A percentile compares a stretch with the other conserved stretches of the same genome.
Conservation (phyloP, 2,888 invertebrate genomes). For the Limnephilus auricula region DNA sequence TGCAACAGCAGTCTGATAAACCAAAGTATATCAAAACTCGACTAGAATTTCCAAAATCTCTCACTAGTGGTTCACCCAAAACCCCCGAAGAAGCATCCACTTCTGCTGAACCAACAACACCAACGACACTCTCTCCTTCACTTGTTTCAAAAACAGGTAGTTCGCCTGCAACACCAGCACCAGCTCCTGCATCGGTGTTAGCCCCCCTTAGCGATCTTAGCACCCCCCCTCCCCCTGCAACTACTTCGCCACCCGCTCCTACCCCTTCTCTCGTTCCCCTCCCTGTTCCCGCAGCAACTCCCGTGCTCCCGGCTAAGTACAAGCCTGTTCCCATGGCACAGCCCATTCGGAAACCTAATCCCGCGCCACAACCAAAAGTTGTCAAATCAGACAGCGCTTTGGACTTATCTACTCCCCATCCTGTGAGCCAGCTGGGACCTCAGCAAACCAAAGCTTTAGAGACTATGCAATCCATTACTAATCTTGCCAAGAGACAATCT, state of each 20-base stretch:
- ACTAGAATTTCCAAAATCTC: slow-evolving; percentile 75
- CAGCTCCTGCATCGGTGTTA: slow-evolving; percentile 67
- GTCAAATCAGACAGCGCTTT: slow-evolving; percentile 71
- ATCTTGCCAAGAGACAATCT: slow-evolving; percentile 76
- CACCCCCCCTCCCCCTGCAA: slow-evolving; percentile 48
- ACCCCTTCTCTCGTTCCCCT: not conserved
- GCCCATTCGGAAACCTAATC: slow-evolving; percentile 68
- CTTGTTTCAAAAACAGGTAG: slow-evolving; percentile 65
- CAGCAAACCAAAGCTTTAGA: slow-evolving; percentile 76
- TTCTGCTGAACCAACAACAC: slow-evolving; percentile 3
- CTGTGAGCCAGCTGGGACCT: slow-evolving; percentile 72
- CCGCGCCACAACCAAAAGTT: slow-evolving; percentile 66
- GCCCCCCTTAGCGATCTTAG: slow-evolving; percentile 64
- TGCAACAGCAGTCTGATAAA: slow-evolving; percentile 74
- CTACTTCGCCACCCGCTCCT: not conserved
- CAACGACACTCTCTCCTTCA: slow-evolving; percentile 58
- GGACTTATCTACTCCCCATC: slow-evolving; percentile 76
- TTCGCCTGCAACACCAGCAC: slow-evolving; percentile 69
- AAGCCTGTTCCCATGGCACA: slow-evolving; percentile 68
- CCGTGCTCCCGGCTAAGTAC: slow-evolving; percentile 67
- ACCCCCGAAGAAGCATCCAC: slow-evolving; percentile 63
- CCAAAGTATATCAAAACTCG: slow-evolving; percentile 74
- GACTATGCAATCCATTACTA: slow-evolving; percentile 77
- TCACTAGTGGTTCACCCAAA: not conserved
- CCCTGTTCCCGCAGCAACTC: slow-evolving; percentile 50